phyloP scores from a whole-genome alignment of 2,888 invertebrate species.

The Perizoma affinitatum region DNA sequence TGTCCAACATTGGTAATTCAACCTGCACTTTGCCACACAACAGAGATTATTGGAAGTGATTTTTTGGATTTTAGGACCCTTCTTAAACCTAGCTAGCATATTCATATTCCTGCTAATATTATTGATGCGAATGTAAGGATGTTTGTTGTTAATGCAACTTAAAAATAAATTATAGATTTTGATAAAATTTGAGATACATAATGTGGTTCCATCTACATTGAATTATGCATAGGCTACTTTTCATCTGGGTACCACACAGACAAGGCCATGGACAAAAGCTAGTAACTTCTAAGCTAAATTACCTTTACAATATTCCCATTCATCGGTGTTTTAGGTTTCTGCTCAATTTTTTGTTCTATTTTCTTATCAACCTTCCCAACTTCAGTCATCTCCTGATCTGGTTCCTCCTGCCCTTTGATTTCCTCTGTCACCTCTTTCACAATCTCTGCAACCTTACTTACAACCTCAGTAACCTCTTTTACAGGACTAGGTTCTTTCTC shows the following conservation, averaged over 20 bases:
- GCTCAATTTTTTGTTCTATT: slow-evolving; percentile 51
- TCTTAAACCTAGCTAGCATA: no score
- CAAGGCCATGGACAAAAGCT: not conserved
- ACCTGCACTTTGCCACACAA: no score
- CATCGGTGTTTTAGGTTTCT: slow-evolving; percentile 57
- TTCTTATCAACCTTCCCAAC: slow-evolving; percentile 54
- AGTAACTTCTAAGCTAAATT: slow-evolving; percentile 13
- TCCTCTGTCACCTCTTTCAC: slow-evolving; percentile 44
- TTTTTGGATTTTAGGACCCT: no score
- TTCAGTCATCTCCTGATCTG: slow-evolving; percentile 66
- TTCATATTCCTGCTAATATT: no score
- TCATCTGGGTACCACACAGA: no score
- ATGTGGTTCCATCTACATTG: no score
- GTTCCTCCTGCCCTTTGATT: slow-evolving; percentile 35
- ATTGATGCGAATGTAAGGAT: no score
- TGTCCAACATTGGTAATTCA: not conserved
- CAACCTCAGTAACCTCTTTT: slow-evolving; percentile 41
- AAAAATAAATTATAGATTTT: no score
- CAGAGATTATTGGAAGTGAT: no score
- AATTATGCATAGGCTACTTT: no score
- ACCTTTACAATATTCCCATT: slow-evolving; percentile 75
- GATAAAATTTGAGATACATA: no score
- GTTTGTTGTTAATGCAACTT: no score
- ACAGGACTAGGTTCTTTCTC: slow-evolving; percentile 46
- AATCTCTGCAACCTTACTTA: not conserved